A percentile compares a stretch with the other conserved stretches of the same genome.
phyloP scores from a whole-genome alignment of 2,888 invertebrate species.

The Thera obeliscata region DNA sequence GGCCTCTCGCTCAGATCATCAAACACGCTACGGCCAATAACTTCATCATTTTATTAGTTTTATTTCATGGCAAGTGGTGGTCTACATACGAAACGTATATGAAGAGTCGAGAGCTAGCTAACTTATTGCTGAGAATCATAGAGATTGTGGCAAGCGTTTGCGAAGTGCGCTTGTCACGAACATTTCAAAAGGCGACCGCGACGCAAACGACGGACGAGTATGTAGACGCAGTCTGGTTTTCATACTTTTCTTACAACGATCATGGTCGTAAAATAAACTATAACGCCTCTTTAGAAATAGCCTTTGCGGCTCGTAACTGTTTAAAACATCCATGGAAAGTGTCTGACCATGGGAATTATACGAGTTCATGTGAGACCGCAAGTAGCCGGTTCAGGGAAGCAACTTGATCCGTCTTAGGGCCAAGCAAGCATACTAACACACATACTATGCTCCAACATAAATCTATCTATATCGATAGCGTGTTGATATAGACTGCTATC shows the following conservation, averaged over 20 bases:
- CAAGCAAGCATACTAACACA: background rate
- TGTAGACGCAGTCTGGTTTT: background rate
- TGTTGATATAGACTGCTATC: background rate
- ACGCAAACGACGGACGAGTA: background rate
- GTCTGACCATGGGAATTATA: conserved; percentile 35
- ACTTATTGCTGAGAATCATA: background rate
- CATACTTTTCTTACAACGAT: conserved; percentile 43
- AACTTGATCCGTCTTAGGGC: conserved; percentile 55
- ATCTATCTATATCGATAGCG: background rate
- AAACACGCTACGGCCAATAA: conserved; percentile 44
- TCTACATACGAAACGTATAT: background rate
- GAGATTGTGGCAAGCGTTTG: background rate
- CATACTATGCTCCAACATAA: background rate
- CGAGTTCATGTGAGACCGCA: conserved; percentile 44
- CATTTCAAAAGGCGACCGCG: background rate
- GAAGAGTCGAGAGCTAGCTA: background rate
- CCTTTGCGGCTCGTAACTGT: conserved; percentile 21
- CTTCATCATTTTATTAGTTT: conserved; percentile 35
- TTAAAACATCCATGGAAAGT: conserved; percentile 31
- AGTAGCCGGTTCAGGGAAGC: conserved; percentile 52
- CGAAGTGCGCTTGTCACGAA: background rate
- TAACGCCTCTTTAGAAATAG: conserved; percentile 10
- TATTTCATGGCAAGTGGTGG: background rate
- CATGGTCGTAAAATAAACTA: conserved; percentile 41
- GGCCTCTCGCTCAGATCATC: conserved; percentile 48